Base-by-base conservation (phyloP, 2,888 invertebrate genomes). In the Lepidonotus clava region DNA sequence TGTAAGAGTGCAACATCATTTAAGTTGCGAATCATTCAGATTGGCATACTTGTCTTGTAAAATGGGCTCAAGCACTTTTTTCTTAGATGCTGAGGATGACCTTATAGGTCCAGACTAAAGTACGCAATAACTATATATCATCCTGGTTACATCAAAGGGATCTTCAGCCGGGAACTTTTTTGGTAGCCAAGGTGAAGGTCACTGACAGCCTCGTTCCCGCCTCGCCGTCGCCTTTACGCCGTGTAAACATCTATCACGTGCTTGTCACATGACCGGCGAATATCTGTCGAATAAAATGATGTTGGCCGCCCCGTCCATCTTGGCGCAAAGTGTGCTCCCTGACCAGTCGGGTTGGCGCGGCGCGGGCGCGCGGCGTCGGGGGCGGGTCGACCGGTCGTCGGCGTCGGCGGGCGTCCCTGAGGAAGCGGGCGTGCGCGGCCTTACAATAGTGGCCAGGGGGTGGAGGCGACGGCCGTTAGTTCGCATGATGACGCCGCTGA, bases 151-250 rank as follows among this genome's bases (percentile, higher is more conserved):
- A 80, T 80, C 80, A 80, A 80, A 80, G 46, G 14, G 28, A 51
- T 46, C 24, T 46, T 18, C 41, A 46, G 11, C 51, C 46, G 46
- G 21, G 24, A 28, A 80, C 41, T 80, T 51, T 32, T 40, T 46
- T 80, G 80, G 80, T 80, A n/a, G 46, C 80, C 80, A 80, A 46
- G 41, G 51, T 80, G 80, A 80, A 80, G 80, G 41, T 80, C 80
- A 80, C 41, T 80, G 51, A n/a, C 51, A 41, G 46, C 51, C 80
- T 80, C 80, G 80, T 51, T 80, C 46, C 80, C 80, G 28, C 51
- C 41, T 21, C 80, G 46, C 46, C 80, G 46, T 46, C 80, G 24
- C 80, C 80, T 71, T 46, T 46, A 1, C 41, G 51, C 46, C 80
- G 28, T 46, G 46, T 41, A 46, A 80, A 80, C 80, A 80, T 80